Evolutionary conservation across 2,888 invertebrate genomes (phyloP).

Genomic region (Cremastinae sp.): DNA sequence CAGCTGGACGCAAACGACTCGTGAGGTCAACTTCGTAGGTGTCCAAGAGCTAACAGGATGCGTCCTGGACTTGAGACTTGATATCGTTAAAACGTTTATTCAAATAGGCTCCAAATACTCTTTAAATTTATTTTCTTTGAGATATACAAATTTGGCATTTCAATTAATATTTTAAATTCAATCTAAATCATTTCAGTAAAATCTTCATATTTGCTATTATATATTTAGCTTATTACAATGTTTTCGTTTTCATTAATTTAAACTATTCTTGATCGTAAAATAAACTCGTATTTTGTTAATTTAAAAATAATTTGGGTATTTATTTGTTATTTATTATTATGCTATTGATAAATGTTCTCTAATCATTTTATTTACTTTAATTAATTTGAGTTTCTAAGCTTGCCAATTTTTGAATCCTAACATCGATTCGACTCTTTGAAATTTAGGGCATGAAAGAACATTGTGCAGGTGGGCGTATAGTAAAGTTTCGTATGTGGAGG

Average conservation of each 20-base stretch:
- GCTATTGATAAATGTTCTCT: no score
- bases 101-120: background rate
- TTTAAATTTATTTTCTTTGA: background rate
- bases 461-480: conserved; percentile 9
- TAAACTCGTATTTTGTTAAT: no score
- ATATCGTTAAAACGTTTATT: conserved; percentile 21
- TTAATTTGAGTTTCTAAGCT: no score
- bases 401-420: no score
- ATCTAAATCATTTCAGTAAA: background rate
- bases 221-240: no score
- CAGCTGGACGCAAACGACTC: conserved; percentile 67
- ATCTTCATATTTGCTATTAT: background rate
- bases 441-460: conserved; percentile 44
- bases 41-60: conserved; percentile 39
- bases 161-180: conserved; percentile 2
- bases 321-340: no score
- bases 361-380: no score
- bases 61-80: conserved; percentile 37
- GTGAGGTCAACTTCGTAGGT: conserved; percentile 38
- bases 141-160: background rate
- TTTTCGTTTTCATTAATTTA: no score
- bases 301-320: no score
- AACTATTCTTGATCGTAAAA: no score
- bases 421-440: conserved; percentile 42
- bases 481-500: background rate